Evolutionary conservation across 2,797 vertebrate genomes (phyloP).

Genomic region (Hoplostethus mediterraneus): DNA sequence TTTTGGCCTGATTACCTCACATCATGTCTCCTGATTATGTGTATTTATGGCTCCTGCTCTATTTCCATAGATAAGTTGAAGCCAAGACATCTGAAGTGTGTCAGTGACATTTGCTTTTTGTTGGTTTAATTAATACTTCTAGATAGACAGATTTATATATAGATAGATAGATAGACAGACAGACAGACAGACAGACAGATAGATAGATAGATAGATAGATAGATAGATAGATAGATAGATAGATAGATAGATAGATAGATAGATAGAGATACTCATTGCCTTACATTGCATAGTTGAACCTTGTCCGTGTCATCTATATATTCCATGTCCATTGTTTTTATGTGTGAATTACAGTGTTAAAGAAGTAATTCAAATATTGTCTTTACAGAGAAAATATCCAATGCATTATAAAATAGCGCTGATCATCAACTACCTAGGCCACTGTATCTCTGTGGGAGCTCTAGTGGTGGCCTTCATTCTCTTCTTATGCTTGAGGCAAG

Average conservation of each 20-base stretch:
- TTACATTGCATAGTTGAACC: not conserved
- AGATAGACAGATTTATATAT: not conserved
- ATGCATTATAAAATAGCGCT: slow-evolving; percentile 96
- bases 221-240: not conserved
- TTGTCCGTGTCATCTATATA: not conserved
- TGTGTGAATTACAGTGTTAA: slow-evolving; percentile 9
- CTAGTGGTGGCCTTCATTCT: slow-evolving; percentile 95
- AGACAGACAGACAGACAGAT: not conserved
- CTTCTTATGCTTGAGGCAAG: slow-evolving; percentile 97
- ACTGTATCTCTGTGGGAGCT: slow-evolving; percentile 95
- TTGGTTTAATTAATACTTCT: slow-evolving; percentile 12
- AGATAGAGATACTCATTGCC: not conserved
- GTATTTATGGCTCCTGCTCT: slow-evolving; percentile 66
- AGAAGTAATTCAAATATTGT: slow-evolving; percentile 29
- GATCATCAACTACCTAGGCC: slow-evolving; percentile 97
- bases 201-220: not conserved
- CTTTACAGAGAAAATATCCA: slow-evolving; percentile 91
- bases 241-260: not conserved
- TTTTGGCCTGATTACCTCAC: slow-evolving; percentile 63
- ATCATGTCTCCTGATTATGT: slow-evolving; percentile 41
- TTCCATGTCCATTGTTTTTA: not conserved
- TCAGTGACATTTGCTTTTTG: slow-evolving; percentile 51
- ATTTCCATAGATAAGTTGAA: slow-evolving; percentile 62
- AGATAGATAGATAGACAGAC: not conserved
- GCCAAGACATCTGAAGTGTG: slow-evolving; percentile 57